Base-by-base conservation (phyloP, 2,113 vertebrate genomes). In the Myotis yumanensis region DNA sequence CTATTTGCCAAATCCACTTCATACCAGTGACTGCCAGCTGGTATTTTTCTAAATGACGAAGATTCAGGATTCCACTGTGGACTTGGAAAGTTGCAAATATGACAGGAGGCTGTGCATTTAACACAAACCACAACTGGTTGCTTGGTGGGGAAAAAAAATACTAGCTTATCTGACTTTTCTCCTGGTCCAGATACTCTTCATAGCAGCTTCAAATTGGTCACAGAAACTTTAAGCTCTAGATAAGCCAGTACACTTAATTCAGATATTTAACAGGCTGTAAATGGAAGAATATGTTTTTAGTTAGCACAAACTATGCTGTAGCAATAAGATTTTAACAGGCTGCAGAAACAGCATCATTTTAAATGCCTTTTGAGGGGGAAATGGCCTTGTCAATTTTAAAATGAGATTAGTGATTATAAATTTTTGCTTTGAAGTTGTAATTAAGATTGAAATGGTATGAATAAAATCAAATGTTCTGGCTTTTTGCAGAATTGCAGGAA, bases 371-470 rank as follows among this genome's bases (percentile, higher is more conserved):
- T 91, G 86, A 23, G 35, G 35, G 35, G 32, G 11, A 87, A 85
- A 86, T 28, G n/a, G 40, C 28, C 48, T 93, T 73, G 7, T 59
- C 28, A 81, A 25, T 77, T 93, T 92, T 32, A 18, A 81, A 91
- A 79, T 79, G 40, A 93, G 40, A 90, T 80, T 32, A 46, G 11
- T 40, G 52, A 89, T 82, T 68, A 52, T 32, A 72, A 88, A 6
- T 51, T 66, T 89, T 95, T 75, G 28, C 73, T 85, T 57, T 88
- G 35, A 80, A 81, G 25, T 90, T 96, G 22, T 51, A 62, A 48
- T 79, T 94, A 75, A 85, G 73, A 8, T 89, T 89, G 9, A n/a
- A 73, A 85, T 48, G 2, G 20, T 32, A 76, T 51, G 59, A 62
- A 11, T 86, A 28, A 83, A 93, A 86, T 89, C 32, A 59, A 82